phyloP scores from a whole-genome alignment of 2,888 invertebrate species.

The Tridacna crocea region DNA sequence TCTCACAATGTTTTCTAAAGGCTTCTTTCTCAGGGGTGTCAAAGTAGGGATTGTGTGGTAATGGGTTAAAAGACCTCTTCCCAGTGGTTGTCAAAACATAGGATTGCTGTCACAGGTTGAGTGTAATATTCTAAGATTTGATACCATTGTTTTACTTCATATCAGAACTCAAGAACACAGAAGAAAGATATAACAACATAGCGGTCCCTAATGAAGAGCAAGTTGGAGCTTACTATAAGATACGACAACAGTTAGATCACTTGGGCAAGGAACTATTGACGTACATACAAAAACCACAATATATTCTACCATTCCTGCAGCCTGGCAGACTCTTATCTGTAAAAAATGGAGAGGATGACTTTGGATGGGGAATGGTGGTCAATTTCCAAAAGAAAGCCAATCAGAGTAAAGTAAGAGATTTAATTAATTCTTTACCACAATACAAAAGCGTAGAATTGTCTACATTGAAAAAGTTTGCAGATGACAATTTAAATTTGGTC shows the following conservation, averaged over 20 bases:
- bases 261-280: constrained; percentile 90
- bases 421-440: not conserved
- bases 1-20: too few relatives aligned
- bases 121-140: too few relatives aligned
- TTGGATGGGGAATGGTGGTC: constrained; percentile 98
- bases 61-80: too few relatives aligned
- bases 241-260: constrained; percentile 91
- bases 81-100: too few relatives aligned
- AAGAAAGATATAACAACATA: constrained; percentile 73
- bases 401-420: constrained; percentile 83
- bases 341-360: constrained; percentile 92
- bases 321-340: constrained; percentile 97
- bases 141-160: not conserved
- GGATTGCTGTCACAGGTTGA: too few relatives aligned
- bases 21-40: too few relatives aligned
- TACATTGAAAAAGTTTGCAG: too few relatives aligned
- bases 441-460: too few relatives aligned
- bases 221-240: constrained; percentile 93
- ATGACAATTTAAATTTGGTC: too few relatives aligned
- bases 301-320: constrained; percentile 96
- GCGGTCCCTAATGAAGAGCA: constrained; percentile 90
- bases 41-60: too few relatives aligned
- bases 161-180: constrained; percentile 80
- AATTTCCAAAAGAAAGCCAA: constrained; percentile 92
- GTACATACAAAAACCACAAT: constrained; percentile 93